These are phyloP conservation scores for Jordanella pulchra DNA, from an alignment of 2,797 vertebrate species.

Conservation along the genomic window DNA sequence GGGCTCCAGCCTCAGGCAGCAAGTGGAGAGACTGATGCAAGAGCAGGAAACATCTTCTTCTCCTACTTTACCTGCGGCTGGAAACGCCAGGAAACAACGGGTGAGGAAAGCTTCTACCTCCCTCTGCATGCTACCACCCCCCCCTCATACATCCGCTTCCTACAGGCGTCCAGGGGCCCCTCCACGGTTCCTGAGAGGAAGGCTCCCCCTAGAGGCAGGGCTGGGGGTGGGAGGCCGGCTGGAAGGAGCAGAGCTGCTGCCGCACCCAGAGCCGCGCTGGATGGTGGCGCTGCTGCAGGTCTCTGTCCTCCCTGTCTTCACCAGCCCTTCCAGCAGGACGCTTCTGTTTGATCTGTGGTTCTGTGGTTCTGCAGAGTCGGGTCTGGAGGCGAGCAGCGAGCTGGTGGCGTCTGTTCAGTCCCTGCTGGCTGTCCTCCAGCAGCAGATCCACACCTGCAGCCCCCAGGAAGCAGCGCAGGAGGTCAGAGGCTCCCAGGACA, in stretches of 20 bases:
- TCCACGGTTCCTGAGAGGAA: conserved; percentile 42
- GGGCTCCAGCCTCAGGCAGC: conserved; percentile 61
- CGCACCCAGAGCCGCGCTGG: neutral
- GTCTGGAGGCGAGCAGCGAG: conserved; percentile 60
- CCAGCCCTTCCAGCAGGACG: too few relatives aligned
- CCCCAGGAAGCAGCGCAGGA: conserved; percentile 18
- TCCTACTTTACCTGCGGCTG: conserved; percentile 3
- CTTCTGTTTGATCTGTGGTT: neutral
- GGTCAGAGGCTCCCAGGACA: conserved; percentile 16
- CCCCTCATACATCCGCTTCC: neutral
- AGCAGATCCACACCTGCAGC: conserved; percentile 58
- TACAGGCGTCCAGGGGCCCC: conserved; percentile 35
- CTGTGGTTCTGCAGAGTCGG: conserved; percentile 46
- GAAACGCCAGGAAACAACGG: conserved; percentile 53
- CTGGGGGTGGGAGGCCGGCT: conserved; percentile 19
- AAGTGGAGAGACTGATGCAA: conserved; percentile 71
- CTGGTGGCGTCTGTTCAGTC: conserved; percentile 73
- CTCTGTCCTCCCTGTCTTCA: neutral
- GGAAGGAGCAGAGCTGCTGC: conserved; percentile 21
- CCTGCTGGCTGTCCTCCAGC: conserved; percentile 66
- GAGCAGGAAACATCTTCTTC: conserved; percentile 44
- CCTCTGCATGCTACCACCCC: neutral
- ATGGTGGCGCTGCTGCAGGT: conserved; percentile 35
- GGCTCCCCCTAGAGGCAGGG: conserved; percentile 36
- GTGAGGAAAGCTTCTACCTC: conserved; percentile 38